Conservation (phyloP, 2,113 vertebrate genomes). For the Aspidoscelis tigris region DNA sequence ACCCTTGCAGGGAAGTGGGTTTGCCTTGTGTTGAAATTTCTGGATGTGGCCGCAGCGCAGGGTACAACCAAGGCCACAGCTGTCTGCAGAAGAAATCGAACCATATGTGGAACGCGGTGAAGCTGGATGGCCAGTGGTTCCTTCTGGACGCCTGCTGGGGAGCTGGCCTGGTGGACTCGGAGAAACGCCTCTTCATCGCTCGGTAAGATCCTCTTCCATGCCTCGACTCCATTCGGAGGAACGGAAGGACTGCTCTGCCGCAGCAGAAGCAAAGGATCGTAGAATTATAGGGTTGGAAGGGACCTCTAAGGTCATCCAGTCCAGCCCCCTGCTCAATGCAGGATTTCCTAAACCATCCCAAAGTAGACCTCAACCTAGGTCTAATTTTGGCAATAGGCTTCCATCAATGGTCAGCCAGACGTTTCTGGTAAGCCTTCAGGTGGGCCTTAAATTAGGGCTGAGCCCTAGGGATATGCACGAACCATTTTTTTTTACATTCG, state of each 20-base stretch:
- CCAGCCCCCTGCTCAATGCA: too few relatives aligned
- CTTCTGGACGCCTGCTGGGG: conserved; percentile 86
- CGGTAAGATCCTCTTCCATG: conserved; percentile 66
- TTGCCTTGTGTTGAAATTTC: conserved; percentile 76
- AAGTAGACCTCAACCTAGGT: too few relatives aligned
- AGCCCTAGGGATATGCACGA: too few relatives aligned
- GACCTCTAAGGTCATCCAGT: too few relatives aligned
- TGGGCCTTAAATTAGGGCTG: too few relatives aligned
- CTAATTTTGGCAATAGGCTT: not conserved
- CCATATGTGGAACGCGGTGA: conserved; percentile 81
- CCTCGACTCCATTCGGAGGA: not conserved
- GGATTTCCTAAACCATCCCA: too few relatives aligned
- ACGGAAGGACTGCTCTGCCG: not conserved
- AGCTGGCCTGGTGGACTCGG: conserved; percentile 78
- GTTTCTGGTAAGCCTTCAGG: not conserved
- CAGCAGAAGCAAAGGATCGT: not conserved
- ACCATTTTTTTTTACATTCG: too few relatives aligned
- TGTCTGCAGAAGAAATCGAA: conserved; percentile 78
- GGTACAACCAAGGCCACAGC: conserved; percentile 65
- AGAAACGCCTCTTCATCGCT: conserved; percentile 76
- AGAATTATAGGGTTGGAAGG: too few relatives aligned
- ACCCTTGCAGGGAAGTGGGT: conserved; percentile 64
- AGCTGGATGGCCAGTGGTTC: conserved; percentile 77
- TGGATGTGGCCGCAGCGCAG: conserved; percentile 77
- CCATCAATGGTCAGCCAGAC: not conserved